Conservation (phyloP, 2,797 vertebrate species). For the Coregonus ussuriensis region DNA sequence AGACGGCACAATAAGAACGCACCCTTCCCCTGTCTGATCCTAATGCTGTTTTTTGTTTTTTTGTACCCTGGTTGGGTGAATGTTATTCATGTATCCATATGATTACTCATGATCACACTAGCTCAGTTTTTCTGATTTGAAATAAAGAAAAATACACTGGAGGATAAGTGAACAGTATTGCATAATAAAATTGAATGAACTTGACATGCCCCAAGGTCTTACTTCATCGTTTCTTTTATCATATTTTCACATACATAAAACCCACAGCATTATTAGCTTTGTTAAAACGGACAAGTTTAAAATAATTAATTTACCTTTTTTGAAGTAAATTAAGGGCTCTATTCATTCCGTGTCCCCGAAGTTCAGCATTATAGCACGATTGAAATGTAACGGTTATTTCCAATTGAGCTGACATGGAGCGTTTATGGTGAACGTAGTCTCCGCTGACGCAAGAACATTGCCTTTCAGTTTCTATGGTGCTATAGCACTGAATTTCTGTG, state of each 20-base stretch:
- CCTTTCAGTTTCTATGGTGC: too few species aligned
- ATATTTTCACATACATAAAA: not conserved
- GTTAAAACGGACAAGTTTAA: too few species aligned
- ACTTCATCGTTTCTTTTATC: too few species aligned
- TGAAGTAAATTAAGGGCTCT: too few species aligned
- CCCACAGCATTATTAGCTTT: not conserved
- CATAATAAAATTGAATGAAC: conserved; percentile 78
- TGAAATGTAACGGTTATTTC: not conserved
- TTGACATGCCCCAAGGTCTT: conserved; percentile 30
- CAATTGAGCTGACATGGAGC: not conserved
- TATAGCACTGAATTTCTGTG: too few species aligned
- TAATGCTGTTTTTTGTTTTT: conserved; percentile 67
- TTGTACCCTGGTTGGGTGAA: conserved; percentile 64
- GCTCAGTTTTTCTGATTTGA: conserved; percentile 64
- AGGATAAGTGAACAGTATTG: conserved; percentile 80
- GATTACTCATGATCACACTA: conserved; percentile 45
- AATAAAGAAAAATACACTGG: conserved; percentile 72
- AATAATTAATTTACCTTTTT: too few species aligned
- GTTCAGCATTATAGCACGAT: too few species aligned
- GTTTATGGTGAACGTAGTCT: not conserved
- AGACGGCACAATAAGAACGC: conserved; percentile 62
- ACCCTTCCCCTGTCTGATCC: conserved; percentile 64
- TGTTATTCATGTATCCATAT: conserved; percentile 58
- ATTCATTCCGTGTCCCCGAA: too few species aligned
- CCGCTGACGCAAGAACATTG: not conserved